Conservation (phyloP, 2,888 invertebrate species). For the Thera obeliscata region DNA sequence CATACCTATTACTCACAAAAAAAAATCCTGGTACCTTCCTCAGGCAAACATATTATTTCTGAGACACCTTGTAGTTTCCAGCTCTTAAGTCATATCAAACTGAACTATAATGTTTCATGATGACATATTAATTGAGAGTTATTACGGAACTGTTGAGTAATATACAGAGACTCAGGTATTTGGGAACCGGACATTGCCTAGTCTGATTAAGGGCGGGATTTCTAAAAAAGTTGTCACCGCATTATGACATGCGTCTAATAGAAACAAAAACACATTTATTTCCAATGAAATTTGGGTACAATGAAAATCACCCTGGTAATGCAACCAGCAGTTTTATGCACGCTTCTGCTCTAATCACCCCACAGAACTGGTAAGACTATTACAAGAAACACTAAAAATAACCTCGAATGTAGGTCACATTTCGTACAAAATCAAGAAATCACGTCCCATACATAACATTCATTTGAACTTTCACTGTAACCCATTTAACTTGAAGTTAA, state of each 20-base stretch:
- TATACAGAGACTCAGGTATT: conserved; percentile 27
- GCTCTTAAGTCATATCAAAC: no score
- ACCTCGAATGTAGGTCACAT: not conserved
- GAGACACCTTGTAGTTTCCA: not conserved
- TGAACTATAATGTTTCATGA: conserved; percentile 17
- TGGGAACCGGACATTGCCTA: conserved; percentile 13
- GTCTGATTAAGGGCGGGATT: conserved; percentile 12
- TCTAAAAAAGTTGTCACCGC: not conserved
- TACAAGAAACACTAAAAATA: not conserved
- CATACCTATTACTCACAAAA: no score
- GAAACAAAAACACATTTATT: no score
- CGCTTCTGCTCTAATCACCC: no score
- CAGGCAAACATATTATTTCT: no score
- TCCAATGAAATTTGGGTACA: no score
- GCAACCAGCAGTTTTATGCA: no score
- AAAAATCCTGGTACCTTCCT: no score
- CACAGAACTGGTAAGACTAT: no score
- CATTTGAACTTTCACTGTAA: conserved; percentile 28
- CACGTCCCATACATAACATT: conserved; percentile 22
- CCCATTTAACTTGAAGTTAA: conserved; percentile 28
- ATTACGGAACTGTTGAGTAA: conserved; percentile 21
- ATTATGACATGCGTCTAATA: no score
- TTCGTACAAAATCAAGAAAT: conserved; percentile 5
- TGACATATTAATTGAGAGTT: conserved; percentile 29
- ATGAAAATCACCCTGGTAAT: no score